These are phyloP conservation scores for Coreius guichenoti DNA, from an alignment of 2,797 vertebrate genomes.

Conservation along the genomic window DNA sequence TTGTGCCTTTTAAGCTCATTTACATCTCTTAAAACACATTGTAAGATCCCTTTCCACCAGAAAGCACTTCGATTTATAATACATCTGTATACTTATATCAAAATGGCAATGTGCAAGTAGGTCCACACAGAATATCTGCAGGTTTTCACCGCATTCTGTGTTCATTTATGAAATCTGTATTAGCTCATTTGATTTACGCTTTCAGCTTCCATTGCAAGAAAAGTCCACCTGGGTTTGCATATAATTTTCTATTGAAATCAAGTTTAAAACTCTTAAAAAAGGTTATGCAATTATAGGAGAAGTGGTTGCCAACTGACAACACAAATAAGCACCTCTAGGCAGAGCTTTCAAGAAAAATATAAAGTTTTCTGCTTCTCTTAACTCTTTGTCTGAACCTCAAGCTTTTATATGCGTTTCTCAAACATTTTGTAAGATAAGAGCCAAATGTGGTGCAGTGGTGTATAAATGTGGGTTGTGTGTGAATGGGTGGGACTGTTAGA, in stretches of 20 bases:
- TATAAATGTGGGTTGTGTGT: not conserved
- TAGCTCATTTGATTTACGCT: not conserved
- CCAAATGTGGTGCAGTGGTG: not conserved
- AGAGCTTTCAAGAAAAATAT: not conserved
- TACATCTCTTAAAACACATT: not conserved
- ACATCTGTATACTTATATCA: not conserved
- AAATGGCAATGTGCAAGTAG: not conserved
- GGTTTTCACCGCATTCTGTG: not conserved
- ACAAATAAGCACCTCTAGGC: not conserved
- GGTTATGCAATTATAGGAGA: not conserved
- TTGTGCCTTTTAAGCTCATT: not conserved
- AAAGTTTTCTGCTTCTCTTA: not conserved
- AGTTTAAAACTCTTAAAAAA: not conserved
- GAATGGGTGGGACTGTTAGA: conserved; percentile 43
- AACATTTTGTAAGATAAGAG: not conserved
- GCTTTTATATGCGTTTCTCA: not conserved
- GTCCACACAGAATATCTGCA: not conserved
- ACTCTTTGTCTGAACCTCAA: not conserved
- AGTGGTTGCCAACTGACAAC: not conserved
- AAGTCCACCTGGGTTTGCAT: not conserved
- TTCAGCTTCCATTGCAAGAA: not conserved
- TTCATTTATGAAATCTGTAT: not conserved
- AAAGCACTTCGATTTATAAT: not conserved
- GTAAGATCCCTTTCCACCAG: not conserved
- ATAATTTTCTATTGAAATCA: not conserved